These are phyloP conservation scores for Sclerodermus sp. DNA, from an alignment of 2,888 invertebrate genomes.

Conservation along the genomic window DNA sequence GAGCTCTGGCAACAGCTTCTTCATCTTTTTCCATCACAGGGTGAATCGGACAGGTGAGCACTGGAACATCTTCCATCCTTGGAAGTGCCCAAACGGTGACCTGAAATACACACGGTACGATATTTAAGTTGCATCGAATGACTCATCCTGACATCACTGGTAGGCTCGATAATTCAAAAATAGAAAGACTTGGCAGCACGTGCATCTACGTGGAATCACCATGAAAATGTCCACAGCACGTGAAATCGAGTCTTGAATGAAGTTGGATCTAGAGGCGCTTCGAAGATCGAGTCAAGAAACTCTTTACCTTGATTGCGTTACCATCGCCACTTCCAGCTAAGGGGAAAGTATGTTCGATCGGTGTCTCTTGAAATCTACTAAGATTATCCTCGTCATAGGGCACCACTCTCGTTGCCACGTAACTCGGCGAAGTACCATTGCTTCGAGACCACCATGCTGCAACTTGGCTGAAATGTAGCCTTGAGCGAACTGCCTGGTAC, in stretches of 20 bases:
- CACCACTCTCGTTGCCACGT: constrained; percentile 55
- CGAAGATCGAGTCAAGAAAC: no score
- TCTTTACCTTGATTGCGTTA: constrained; percentile 62
- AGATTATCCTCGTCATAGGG: constrained; percentile 49
- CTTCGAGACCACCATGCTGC: constrained; percentile 81
- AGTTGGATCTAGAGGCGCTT: no score
- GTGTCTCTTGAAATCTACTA: constrained; percentile 54
- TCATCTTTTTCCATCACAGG: constrained; percentile 43
- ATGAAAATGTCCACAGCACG: no score
- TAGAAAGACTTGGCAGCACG: no score
- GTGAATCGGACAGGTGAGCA: constrained; percentile 61
- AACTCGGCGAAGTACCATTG: constrained; percentile 54
- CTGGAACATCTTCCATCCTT: constrained; percentile 72
- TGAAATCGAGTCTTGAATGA: no score
- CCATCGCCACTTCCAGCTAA: constrained; percentile 69
- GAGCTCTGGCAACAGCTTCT: constrained; percentile 43
- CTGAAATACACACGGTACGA: constrained; percentile 35
- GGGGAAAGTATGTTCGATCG: constrained; percentile 74
- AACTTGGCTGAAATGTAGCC: constrained; percentile 95
- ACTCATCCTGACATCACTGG: no score
- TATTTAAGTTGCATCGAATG: no score
- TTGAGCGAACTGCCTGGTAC: constrained; percentile 90
- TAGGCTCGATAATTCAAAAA: no score
- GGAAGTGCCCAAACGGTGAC: constrained; percentile 67
- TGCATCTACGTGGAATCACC: no score